These are phyloP conservation scores for Eristalis pertinax DNA, from an alignment of 2,888 invertebrate species.

Conservation along the genomic window DNA sequence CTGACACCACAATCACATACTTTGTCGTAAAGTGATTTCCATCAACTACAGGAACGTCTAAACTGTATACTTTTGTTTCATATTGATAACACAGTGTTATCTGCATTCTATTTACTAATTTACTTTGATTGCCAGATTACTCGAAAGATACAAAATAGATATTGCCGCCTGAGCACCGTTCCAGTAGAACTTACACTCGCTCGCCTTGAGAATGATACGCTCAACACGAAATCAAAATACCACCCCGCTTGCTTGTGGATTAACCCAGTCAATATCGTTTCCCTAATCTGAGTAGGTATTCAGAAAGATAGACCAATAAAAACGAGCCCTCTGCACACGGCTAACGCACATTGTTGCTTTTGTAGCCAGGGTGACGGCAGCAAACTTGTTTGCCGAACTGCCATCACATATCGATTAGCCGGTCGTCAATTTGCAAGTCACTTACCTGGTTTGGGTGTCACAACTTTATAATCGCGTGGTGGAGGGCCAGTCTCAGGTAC, in stretches of 20 bases:
- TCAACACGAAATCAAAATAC: not conserved
- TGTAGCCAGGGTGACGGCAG: not conserved
- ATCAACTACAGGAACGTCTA: too few species aligned
- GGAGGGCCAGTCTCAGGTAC: constrained; percentile 59
- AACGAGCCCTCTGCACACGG: not conserved
- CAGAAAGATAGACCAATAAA: not conserved
- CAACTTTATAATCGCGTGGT: constrained; percentile 83
- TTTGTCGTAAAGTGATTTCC: too few species aligned
- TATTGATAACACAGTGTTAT: not conserved
- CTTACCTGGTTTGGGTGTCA: constrained; percentile 87
- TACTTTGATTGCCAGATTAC: not conserved
- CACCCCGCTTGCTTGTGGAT: not conserved
- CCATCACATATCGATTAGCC: not conserved
- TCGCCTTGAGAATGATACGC: not conserved
- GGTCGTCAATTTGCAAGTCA: not conserved
- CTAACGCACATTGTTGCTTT: not conserved
- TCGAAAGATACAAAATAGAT: not conserved
- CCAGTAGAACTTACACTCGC: not conserved
- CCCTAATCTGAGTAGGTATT: not conserved
- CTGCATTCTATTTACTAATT: not conserved
- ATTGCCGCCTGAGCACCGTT: not conserved
- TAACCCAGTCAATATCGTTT: not conserved
- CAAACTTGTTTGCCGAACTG: not conserved
- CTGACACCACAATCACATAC: too few species aligned
- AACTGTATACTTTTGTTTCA: too few species aligned